These are phyloP conservation scores for Sabellastarte sp. DNA, from an alignment of 2,888 invertebrate genomes.

Conservation along the genomic window DNA sequence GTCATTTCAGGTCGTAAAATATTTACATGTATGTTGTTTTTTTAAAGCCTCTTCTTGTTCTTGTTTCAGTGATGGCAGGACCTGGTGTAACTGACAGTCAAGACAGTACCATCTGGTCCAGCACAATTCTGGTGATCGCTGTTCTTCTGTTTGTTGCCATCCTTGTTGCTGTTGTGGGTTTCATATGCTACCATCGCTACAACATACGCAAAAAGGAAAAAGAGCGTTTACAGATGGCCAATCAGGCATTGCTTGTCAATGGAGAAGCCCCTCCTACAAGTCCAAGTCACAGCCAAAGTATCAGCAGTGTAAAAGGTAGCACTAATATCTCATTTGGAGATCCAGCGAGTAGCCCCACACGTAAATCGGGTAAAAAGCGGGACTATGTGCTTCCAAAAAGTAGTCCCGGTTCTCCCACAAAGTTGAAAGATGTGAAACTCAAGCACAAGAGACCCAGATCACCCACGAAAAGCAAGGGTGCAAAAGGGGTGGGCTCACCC, in stretches of 20 bases:
- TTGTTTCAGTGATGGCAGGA: no score
- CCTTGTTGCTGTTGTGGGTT: neutral
- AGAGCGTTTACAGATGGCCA: neutral
- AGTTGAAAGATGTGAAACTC: neutral
- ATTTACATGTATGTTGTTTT: no score
- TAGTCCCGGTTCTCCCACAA: neutral
- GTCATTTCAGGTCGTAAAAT: no score
- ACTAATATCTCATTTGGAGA: neutral
- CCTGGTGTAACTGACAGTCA: no score
- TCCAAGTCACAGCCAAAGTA: neutral
- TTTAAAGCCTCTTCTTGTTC: no score
- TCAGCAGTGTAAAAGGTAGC: neutral
- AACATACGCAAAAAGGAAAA: neutral
- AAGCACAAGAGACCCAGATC: neutral
- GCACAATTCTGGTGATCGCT: neutral
- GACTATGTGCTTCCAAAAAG: neutral
- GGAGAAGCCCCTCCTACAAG: neutral
- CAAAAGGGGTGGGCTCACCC: neutral
- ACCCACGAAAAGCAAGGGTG: neutral
- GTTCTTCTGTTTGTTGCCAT: neutral
- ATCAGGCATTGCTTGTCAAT: neutral
- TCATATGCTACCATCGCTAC: neutral
- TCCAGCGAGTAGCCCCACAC: neutral
- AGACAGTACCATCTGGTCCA: neutral
- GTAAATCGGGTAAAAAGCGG: neutral